Evolutionary conservation across 2,888 invertebrate species (phyloP).

Genomic region (Mongoloraphidia duomilia): DNA sequence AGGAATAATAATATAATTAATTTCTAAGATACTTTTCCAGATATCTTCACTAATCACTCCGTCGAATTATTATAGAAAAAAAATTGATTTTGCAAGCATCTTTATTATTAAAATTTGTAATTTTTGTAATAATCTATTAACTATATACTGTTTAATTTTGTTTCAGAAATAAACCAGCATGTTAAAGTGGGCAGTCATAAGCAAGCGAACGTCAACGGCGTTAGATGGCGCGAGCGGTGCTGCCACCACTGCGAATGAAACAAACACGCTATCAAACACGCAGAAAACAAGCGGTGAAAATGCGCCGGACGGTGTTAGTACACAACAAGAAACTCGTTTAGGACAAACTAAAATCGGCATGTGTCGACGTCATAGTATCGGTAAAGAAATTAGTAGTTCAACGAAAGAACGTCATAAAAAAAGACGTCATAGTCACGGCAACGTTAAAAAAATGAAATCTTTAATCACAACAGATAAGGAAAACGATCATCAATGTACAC

Average conservation of each 20-base stretch:
- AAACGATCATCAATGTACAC: constrained; percentile 44
- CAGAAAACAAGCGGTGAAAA: neutral
- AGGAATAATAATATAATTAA: too few species aligned
- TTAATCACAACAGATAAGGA: constrained; percentile 31
- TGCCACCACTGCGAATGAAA: constrained; percentile 9
- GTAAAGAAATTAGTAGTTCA: neutral
- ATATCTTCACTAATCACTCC: too few species aligned
- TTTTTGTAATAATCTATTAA: too few species aligned
- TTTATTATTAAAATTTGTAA: too few species aligned
- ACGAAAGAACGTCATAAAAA: constrained; percentile 17
- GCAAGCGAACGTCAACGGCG: constrained; percentile 17
- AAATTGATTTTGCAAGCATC: too few species aligned
- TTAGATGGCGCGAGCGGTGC: constrained; percentile 14
- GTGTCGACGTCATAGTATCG: constrained; percentile 2
- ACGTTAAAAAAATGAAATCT: constrained; percentile 28
- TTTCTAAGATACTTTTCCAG: too few species aligned
- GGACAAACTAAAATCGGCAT: constrained; percentile 24
- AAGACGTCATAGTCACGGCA: constrained; percentile 21
- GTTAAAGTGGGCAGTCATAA: constrained; percentile 46
- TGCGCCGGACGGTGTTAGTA: constrained; percentile 7
- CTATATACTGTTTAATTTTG: neutral
- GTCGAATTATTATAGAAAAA: too few species aligned
- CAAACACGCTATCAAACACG: neutral
- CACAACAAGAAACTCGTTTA: neutral
- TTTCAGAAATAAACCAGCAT: constrained; percentile 26